Evolutionary conservation across 2,113 vertebrate species (phyloP).

Genomic region (Pteronura brasiliensis): DNA sequence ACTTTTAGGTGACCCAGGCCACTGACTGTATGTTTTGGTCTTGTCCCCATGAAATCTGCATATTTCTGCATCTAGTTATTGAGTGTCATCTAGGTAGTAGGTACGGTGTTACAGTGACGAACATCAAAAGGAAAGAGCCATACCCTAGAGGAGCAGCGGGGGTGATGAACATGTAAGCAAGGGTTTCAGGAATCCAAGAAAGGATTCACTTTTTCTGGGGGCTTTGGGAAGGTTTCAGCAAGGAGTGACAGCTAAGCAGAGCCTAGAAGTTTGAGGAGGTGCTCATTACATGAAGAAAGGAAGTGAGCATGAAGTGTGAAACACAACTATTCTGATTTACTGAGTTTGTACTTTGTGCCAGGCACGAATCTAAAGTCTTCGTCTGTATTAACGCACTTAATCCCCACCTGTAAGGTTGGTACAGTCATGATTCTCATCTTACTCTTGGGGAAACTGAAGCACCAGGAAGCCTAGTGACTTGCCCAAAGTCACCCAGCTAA

Average conservation of each 20-base stretch:
- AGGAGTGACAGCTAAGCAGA: background rate
- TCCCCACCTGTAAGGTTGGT: background rate
- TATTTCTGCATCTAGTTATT: background rate
- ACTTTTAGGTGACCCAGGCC: background rate
- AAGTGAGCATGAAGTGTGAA: accelerated
- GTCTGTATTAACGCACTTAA: background rate
- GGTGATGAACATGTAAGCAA: background rate
- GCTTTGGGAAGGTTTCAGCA: background rate
- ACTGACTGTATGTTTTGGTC: background rate
- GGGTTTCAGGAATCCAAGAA: background rate
- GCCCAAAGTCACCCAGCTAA: background rate
- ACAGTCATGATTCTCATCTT: background rate
- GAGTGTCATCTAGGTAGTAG: background rate
- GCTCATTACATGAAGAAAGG: background rate
- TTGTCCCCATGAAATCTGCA: background rate
- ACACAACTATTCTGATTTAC: accelerated
- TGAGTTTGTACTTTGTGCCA: background rate
- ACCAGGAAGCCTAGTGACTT: background rate
- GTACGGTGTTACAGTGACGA: background rate
- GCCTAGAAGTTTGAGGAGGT: background rate
- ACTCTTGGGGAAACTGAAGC: background rate
- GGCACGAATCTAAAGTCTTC: background rate
- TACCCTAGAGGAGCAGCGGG: background rate
- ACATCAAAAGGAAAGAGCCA: background rate
- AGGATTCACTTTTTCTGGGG: background rate